Percentiles rank a stretch among this genome's conserved stretches.
Evolutionary conservation across 1,140 invertebrate species (phyloP).

Genomic region (Neotoxoptera formosana): DNA sequence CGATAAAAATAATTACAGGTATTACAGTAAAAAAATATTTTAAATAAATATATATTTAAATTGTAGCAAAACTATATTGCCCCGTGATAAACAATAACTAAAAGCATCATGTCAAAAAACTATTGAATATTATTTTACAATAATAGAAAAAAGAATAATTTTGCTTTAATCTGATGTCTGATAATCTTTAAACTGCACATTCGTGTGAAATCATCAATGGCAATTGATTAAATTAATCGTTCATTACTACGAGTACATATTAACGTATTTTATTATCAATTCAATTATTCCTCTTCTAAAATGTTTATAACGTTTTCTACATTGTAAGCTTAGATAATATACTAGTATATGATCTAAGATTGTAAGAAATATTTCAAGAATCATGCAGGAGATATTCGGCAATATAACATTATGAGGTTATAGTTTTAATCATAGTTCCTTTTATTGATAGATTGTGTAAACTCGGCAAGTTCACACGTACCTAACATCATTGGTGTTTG

Average conservation of each 20-base stretch:
- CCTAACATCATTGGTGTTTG: background rate
- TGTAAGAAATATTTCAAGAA: background rate
- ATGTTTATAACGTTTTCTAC: background rate
- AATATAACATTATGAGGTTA: background rate
- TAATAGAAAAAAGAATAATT: background rate
- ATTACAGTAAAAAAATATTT: background rate
- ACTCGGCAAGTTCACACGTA: background rate
- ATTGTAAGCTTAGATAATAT: background rate
- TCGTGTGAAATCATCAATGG: conserved; percentile 10
- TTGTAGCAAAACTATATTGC: background rate
- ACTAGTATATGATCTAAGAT: too few species aligned
- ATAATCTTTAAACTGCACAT: background rate
- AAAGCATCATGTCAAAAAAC: background rate
- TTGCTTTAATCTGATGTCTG: background rate
- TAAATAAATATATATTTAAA: background rate
- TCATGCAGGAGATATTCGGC: background rate
- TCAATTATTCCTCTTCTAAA: background rate
- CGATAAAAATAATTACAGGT: background rate
- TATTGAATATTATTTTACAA: background rate
- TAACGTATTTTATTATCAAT: background rate
- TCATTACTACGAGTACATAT: background rate
- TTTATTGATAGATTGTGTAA: background rate
- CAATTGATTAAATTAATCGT: background rate
- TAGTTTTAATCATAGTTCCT: background rate
- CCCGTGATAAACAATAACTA: background rate